A percentile compares a stretch with the other conserved stretches of the same genome.
Conservation (phyloP, 2,888 invertebrate genomes). For the Charanyca ferruginea region DNA sequence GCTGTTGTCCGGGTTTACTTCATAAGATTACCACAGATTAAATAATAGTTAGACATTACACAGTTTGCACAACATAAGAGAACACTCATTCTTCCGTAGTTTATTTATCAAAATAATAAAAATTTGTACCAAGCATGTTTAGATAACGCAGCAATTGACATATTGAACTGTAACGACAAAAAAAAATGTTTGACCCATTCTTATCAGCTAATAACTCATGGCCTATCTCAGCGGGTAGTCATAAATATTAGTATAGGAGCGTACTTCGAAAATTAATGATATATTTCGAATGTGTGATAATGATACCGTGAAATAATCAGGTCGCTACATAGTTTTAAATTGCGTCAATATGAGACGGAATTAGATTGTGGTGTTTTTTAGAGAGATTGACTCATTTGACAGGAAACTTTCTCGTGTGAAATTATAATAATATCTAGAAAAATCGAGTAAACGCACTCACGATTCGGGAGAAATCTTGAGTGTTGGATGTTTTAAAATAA, state of each 20-base stretch:
- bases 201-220: constrained; percentile 49
- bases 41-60: background rate
- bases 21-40: no score
- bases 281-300: constrained; percentile 27
- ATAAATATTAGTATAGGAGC: constrained; percentile 39
- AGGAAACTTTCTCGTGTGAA: constrained; percentile 24
- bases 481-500: no score
- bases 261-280: constrained; percentile 21
- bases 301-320: constrained; percentile 40
- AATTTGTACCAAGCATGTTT: constrained; percentile 17
- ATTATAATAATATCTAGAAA: constrained; percentile 9
- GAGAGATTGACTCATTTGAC: constrained; percentile 25
- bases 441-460: no score
- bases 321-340: constrained; percentile 35
- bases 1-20: no score
- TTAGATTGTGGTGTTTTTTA: constrained; percentile 13
- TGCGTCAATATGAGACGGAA: constrained; percentile 33
- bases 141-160: constrained; percentile 44
- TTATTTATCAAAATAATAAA: constrained; percentile 10
- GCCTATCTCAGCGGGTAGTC: constrained; percentile 37
- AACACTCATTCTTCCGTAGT: background rate
- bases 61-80: background rate
- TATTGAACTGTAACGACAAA: constrained; percentile 36
- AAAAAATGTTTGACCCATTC: constrained; percentile 34
- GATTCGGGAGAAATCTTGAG: no score